Conservation (phyloP, 2,113 vertebrate species). For the Hemiprocne comata region DNA sequence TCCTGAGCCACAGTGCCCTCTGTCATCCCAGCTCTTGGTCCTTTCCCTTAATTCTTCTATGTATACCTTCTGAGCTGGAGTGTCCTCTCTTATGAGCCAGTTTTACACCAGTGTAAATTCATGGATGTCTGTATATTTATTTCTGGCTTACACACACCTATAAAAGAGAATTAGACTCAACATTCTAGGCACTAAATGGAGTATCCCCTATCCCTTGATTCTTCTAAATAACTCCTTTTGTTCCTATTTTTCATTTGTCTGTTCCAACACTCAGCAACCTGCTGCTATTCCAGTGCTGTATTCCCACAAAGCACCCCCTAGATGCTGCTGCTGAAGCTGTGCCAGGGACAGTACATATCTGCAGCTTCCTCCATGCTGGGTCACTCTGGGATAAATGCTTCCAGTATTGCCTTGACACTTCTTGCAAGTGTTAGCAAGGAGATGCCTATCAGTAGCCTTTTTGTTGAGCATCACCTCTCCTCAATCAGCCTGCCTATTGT, state of each 20-base stretch:
- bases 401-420: too few relatives aligned
- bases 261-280: not conserved
- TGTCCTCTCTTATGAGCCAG: not conserved
- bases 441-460: not conserved
- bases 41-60: conserved; percentile 1
- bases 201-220: not conserved
- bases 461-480: not conserved
- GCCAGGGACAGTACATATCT: not conserved
- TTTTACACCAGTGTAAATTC: not conserved
- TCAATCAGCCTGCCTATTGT: not conserved
- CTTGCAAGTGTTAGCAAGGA: not conserved
- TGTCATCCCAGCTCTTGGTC: not conserved
- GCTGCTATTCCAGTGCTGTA: not conserved
- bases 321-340: not conserved
- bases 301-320: not conserved
- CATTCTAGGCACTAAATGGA: not conserved
- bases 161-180: not conserved
- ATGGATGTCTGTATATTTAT: not conserved
- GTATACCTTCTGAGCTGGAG: not conserved
- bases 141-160: not conserved
- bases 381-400: not conserved
- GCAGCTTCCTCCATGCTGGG: not conserved
- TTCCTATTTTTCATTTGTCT: not conserved
- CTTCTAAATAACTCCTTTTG: not conserved
- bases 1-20: not conserved